Evolutionary conservation across 2,113 vertebrate genomes (phyloP).

Genomic region (Hydropotes inermis): DNA sequence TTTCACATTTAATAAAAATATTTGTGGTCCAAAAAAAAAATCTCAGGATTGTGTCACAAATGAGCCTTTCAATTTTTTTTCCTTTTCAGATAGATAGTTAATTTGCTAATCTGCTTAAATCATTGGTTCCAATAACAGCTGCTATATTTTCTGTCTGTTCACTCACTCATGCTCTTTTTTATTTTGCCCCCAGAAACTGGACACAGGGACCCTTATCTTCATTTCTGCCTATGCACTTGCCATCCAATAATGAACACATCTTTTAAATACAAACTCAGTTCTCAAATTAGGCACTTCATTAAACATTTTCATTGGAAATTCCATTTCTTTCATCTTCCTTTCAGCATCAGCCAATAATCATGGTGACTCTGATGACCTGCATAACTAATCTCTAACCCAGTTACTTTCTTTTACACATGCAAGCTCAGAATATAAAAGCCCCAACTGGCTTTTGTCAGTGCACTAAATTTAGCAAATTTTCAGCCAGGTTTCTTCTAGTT

Average conservation of each 20-base stretch:
- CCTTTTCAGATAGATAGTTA: constrained; percentile 19
- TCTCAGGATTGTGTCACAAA: background rate
- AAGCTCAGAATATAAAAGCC: constrained; percentile 36
- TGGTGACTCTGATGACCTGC: constrained; percentile 14
- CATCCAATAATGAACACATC: background rate
- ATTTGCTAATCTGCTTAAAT: constrained; percentile 48
- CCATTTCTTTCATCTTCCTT: constrained; percentile 20
- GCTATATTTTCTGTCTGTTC: constrained; percentile 11
- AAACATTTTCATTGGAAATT: constrained; percentile 58
- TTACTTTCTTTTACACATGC: constrained; percentile 35
- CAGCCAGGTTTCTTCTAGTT: constrained; percentile 38
- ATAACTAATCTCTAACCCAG: constrained; percentile 18
- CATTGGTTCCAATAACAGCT: constrained; percentile 18
- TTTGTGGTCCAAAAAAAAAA: background rate
- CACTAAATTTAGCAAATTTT: constrained; percentile 52
- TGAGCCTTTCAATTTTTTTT: constrained; percentile 24
- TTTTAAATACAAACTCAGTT: constrained; percentile 32
- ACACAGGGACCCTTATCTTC: background rate
- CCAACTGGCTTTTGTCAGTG: constrained; percentile 38
- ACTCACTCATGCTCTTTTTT: background rate
- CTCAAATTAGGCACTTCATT: constrained; percentile 62
- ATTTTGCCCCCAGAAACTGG: background rate
- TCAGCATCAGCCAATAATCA: constrained; percentile 42
- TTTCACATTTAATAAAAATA: no score
- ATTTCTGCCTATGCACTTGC: background rate